Base-by-base conservation (phyloP, 2,797 vertebrate species). In the Periophthalmus magnuspinnatus region DNA sequence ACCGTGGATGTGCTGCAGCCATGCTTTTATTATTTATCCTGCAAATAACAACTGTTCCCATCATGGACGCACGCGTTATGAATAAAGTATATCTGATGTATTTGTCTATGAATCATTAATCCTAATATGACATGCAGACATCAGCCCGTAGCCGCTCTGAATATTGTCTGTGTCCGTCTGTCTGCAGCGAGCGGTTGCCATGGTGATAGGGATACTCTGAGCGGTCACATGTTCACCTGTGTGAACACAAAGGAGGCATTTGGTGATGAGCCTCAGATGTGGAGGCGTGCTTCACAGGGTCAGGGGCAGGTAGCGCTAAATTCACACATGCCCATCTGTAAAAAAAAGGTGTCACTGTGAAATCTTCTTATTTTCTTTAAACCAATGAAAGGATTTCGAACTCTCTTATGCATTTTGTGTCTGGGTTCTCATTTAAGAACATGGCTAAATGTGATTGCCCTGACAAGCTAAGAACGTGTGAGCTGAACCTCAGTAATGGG, bases 71-170 rank as follows among this genome's bases (percentile, higher is more conserved):
- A 63, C 59, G 45, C 62, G 61, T 76, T 69, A 76, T 76, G 21
- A 79, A 85, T 80, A 81, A 73, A 54, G 72, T 65, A 82, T 72
- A 45, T 52, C 19, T 32, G 48, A 72, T 83, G 72, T 72, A 64
- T 84, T 75, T 81, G 63, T 52, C 70, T 67, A 84, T 81, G 66
- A 86, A 85, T 84, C 78, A 83, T 80, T 81, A 71, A 83, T 76
- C 76, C 52, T 82, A 82, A 85, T 81, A 83, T 72, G 17, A 62
- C 67, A 68, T 67, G 68, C 61, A 82, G 81, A 83, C 74, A 77
- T 76, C 65, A 67, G 76, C 68, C 54, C 47, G 5, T 47, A 47
- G 58, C 45, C 28, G 45, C 70, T 72, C 63, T 34, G 28, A 67
- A 64, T 24, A 63, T 77, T 62, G 81, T 62, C 57, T 80, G 5